These are phyloP conservation scores for Liopterus haemorrhoidalis DNA, from an alignment of 2,888 invertebrate genomes.

Conservation along the genomic window DNA sequence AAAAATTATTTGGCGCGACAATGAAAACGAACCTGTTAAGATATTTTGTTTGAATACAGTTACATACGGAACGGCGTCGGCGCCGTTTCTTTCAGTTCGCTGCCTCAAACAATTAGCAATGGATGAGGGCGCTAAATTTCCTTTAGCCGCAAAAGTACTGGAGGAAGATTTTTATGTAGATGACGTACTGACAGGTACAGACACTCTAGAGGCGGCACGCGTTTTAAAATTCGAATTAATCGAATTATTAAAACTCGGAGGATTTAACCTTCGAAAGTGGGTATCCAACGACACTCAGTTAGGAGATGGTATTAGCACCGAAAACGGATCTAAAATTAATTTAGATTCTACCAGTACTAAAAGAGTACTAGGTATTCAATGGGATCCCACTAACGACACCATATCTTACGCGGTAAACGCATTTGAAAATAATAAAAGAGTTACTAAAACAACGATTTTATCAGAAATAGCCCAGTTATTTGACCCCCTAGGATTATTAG, in stretches of 20 bases:
- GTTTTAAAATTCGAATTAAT: conserved; percentile 25
- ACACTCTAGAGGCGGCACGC: conserved; percentile 24
- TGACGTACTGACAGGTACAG: conserved; percentile 28
- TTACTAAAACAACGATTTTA: background rate
- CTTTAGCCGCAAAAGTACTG: conserved; percentile 24
- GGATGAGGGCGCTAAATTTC: conserved; percentile 23
- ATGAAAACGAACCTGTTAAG: no score
- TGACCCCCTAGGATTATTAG: background rate
- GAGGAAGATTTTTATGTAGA: conserved; percentile 32
- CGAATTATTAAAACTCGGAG: conserved; percentile 22
- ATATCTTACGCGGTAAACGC: background rate
- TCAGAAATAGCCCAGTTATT: conserved; percentile 2
- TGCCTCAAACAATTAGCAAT: no score
- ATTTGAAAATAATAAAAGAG: background rate
- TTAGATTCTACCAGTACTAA: background rate
- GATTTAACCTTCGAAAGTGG: conserved; percentile 32
- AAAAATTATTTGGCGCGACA: no score
- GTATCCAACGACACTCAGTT: conserved; percentile 22
- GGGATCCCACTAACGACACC: background rate
- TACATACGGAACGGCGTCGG: background rate
- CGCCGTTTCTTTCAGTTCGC: background rate
- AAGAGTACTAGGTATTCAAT: background rate
- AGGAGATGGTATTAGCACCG: background rate
- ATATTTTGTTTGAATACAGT: no score
- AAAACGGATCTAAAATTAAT: background rate